phyloP scores from a whole-genome alignment of 2,113 vertebrate species.

The Amia ocellicauda region DNA sequence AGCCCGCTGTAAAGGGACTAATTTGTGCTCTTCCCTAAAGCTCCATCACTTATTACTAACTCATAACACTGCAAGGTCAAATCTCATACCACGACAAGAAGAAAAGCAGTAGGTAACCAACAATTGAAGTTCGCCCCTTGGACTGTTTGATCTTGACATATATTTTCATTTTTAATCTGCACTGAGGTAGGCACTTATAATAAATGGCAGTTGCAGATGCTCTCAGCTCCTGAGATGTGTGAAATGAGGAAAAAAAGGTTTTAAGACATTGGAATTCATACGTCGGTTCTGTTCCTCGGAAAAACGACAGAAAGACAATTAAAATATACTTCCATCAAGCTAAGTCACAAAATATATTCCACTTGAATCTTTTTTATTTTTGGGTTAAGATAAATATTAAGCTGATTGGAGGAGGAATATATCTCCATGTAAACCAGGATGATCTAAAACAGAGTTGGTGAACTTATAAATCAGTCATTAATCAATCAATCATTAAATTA shows the following conservation, averaged over 20 bases:
- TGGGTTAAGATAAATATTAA: too few species aligned
- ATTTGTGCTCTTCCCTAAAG: slow-evolving; percentile 26
- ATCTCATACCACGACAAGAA: slow-evolving; percentile 18
- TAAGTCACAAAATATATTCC: too few species aligned
- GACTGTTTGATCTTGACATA: slow-evolving; percentile 26
- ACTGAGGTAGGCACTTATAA: slow-evolving; percentile 10
- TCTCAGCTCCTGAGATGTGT: slow-evolving; percentile 4
- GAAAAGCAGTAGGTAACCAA: slow-evolving; percentile 18
- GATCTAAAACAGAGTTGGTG: too few species aligned
- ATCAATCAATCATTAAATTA: too few species aligned
- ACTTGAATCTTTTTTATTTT: too few species aligned
- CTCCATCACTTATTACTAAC: slow-evolving; percentile 17
- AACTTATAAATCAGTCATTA: too few species aligned
- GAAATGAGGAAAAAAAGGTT: neutral
- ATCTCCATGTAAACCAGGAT: too few species aligned
- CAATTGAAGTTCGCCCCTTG: slow-evolving; percentile 10
- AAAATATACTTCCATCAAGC: too few species aligned
- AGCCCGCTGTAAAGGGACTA: slow-evolving; percentile 23
- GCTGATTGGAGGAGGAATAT: too few species aligned
- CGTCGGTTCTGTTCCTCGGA: neutral
- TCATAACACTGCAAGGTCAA: slow-evolving; percentile 20
- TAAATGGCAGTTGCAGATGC: neutral
- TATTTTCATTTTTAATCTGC: slow-evolving; percentile 26
- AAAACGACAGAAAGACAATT: too few species aligned
- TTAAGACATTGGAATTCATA: neutral